phyloP scores from a whole-genome alignment of 2,888 invertebrate genomes.

The Ophion obscuratus region DNA sequence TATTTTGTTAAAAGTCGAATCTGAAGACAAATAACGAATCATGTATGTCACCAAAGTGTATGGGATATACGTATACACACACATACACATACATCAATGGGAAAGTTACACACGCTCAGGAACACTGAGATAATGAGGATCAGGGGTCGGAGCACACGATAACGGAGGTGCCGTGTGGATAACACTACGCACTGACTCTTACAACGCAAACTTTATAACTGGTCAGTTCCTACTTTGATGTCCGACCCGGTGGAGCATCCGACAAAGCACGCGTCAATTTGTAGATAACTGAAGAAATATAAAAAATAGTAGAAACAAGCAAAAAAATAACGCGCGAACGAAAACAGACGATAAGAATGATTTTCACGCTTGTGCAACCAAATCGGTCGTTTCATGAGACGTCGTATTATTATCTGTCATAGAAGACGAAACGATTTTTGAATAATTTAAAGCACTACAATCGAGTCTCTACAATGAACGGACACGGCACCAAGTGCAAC shows the following conservation, averaged over 20 bases:
- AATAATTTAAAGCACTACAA: neutral
- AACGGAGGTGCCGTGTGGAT: constrained; percentile 54
- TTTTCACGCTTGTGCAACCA: neutral
- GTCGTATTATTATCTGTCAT: neutral
- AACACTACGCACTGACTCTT: constrained; percentile 35
- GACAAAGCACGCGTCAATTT: constrained; percentile 26
- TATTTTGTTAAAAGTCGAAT: neutral
- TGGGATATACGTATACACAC: neutral
- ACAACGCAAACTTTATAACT: constrained; percentile 64
- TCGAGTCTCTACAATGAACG: constrained; percentile 49
- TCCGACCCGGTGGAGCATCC: constrained; percentile 51
- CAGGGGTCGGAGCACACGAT: constrained; percentile 73
- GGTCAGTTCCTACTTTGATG: constrained; percentile 74
- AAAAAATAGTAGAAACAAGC: constrained; percentile 17
- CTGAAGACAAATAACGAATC: neutral
- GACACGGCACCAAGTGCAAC: constrained; percentile 35
- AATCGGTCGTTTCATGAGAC: neutral
- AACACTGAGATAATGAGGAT: constrained; percentile 72
- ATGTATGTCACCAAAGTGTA: neutral
- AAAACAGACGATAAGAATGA: constrained; percentile 24
- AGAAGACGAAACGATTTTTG: neutral
- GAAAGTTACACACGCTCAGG: constrained; percentile 36
- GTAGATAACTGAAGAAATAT: neutral
- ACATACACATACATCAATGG: neutral
- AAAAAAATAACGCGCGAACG: neutral